These are phyloP conservation scores for Lutjanus argentimaculatus DNA, from an alignment of 2,797 vertebrate genomes.

Conservation along the genomic window DNA sequence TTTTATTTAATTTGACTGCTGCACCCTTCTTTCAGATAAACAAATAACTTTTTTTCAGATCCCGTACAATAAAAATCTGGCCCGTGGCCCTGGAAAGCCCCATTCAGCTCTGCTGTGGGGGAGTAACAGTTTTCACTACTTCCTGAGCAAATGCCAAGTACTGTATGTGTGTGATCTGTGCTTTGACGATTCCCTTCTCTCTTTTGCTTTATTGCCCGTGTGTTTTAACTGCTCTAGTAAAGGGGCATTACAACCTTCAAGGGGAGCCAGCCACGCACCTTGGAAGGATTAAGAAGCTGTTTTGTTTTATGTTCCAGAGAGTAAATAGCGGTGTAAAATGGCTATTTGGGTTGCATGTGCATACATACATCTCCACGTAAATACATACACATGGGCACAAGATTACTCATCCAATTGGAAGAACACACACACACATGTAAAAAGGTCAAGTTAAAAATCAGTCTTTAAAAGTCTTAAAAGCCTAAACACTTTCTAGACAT, in stretches of 20 bases:
- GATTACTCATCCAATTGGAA: conserved; percentile 48
- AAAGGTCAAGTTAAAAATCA: conserved; percentile 34
- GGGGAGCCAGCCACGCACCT: conserved; percentile 82
- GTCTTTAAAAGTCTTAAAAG: neutral
- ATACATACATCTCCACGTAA: conserved; percentile 73
- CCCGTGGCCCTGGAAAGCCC: conserved; percentile 61
- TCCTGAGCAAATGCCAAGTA: conserved; percentile 76
- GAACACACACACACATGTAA: conserved; percentile 33
- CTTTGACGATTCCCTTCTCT: conserved; percentile 80
- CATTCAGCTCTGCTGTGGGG: conserved; percentile 45
- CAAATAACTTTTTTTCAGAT: conserved; percentile 43
- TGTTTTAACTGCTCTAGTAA: conserved; percentile 85
- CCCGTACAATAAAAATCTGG: conserved; percentile 50
- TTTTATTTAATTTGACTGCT: conserved; percentile 47
- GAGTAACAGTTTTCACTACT: conserved; percentile 72
- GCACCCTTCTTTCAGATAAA: conserved; percentile 53
- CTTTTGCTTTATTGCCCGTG: conserved; percentile 76
- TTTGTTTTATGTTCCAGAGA: conserved; percentile 77
- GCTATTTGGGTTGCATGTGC: conserved; percentile 71
- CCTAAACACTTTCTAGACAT: neutral
- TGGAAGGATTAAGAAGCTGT: conserved; percentile 84
- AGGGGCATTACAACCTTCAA: conserved; percentile 80
- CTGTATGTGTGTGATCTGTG: conserved; percentile 78
- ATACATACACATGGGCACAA: conserved; percentile 72
- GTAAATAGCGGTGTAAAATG: conserved; percentile 78